Base-by-base conservation (phyloP, 2,888 invertebrate species). In the Thumatha senex region DNA sequence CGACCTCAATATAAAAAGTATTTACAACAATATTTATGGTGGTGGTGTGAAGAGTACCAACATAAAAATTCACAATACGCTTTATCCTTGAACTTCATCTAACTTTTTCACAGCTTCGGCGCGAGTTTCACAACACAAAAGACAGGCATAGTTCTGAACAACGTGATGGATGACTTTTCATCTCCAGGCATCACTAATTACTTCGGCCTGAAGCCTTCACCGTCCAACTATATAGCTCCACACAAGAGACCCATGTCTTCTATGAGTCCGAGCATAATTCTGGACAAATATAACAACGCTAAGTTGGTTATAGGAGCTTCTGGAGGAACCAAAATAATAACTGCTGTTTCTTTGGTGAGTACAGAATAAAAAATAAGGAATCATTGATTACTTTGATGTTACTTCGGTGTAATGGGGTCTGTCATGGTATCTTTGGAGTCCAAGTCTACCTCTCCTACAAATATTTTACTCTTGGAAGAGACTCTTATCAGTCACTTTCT, bases 121-220 rank as follows among this genome's bases (percentile, higher is more conserved):
- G 95, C 97, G 1, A 95, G 96, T 51, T 92, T 95, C 57, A 93
- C 95, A 4, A 97, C 98, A 0, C 86, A 86, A 18, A 94, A 94
- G 46, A 97, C 97, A 0, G 99, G 98, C 0, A 96, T 99, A 15
- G 91, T 99, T n/a, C 95, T 97, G 82, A 99, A 99, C 83, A 96
- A 98, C 78, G 96, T 97, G 57, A 98, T 99, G 97, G 97, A 98
- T 66, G 99, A 99, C 78, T 99, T 99, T 82, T 96, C 97, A 0
- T 94, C 95, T 0, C 96, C 96, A 0, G 94, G 94, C 24, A 92
- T 95, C 52, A 89, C 92, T 0, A 95, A 95, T 73, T 93, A 88
- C 56, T 96, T 95, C 78, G 94, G 93, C 1, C 64, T 97, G 10
- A 94, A 95, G 42, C 96, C 96, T 0, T 96, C 97, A 0, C 94